Percentiles rank a stretch among this genome's conserved stretches.
Evolutionary conservation across 2,113 vertebrate genomes (phyloP).

Genomic region (Ptilonorhynchus violaceus): DNA sequence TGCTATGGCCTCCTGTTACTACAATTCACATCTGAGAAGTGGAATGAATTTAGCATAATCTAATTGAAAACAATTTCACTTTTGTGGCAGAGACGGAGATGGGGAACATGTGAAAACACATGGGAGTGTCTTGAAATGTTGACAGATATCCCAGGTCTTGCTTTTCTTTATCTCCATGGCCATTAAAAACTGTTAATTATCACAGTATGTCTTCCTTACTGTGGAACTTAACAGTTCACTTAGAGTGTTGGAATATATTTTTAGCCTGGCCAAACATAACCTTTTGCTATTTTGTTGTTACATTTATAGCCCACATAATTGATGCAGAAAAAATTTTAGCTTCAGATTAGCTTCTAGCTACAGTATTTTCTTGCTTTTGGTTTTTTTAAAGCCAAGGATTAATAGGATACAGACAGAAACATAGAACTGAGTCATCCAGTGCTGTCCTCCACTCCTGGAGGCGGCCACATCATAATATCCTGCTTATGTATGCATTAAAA

Average conservation of each 20-base stretch:
- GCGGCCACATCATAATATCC: neutral
- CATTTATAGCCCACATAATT: neutral
- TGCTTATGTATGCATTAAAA: neutral
- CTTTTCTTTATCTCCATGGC: neutral
- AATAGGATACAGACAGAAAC: slow-evolving; percentile 15
- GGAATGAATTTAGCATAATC: neutral
- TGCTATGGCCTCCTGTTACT: neutral
- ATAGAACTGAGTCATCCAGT: neutral
- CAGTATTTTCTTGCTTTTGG: neutral
- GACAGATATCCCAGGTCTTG: neutral
- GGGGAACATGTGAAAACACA: neutral
- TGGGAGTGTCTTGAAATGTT: neutral
- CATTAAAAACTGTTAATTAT: neutral
- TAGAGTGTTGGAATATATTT: neutral
- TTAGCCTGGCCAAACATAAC: neutral
- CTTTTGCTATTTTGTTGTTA: neutral
- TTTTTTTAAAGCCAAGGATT: slow-evolving; percentile 11
- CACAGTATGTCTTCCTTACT: neutral
- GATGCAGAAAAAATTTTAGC: neutral
- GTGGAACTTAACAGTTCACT: neutral
- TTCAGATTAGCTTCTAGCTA: neutral
- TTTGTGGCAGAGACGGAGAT: neutral
- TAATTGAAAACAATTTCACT: neutral
- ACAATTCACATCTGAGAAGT: neutral
- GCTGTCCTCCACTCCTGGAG: neutral